Evolutionary conservation across 2,888 invertebrate genomes (phyloP).

Genomic region (Maniola hyperantus): DNA sequence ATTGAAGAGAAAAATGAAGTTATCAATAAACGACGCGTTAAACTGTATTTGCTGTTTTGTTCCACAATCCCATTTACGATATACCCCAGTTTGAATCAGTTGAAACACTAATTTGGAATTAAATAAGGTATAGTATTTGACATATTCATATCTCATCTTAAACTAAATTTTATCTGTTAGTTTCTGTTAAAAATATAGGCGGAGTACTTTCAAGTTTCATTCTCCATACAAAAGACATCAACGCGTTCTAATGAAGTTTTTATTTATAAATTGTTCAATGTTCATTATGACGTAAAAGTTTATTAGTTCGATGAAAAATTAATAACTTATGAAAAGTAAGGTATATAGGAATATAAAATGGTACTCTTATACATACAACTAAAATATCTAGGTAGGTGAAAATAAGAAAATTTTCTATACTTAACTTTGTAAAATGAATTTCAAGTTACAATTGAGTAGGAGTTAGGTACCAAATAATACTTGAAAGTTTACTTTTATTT

Average conservation of each 20-base stretch:
- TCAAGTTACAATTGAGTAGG: too few relatives aligned
- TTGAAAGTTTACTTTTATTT: too few relatives aligned
- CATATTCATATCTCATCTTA: neutral
- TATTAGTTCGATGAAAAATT: neutral
- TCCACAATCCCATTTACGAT: slow-evolving; percentile 53
- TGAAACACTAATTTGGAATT: neutral
- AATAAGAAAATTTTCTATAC: neutral
- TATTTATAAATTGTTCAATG: too few relatives aligned
- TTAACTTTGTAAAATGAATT: too few relatives aligned
- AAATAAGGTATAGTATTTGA: neutral
- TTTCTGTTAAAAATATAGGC: neutral
- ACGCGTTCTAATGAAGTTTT: slow-evolving; percentile 42
- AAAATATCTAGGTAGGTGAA: neutral
- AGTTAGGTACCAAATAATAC: too few relatives aligned
- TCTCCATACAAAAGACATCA: slow-evolving; percentile 53
- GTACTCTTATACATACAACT: too few relatives aligned
- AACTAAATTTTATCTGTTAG: neutral
- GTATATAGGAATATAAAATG: too few relatives aligned
- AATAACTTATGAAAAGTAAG: neutral
- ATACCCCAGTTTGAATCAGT: slow-evolving; percentile 19
- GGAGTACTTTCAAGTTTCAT: neutral
- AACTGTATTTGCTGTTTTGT: slow-evolving; percentile 77
- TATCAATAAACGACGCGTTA: slow-evolving; percentile 81
- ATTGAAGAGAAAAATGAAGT: slow-evolving; percentile 80
- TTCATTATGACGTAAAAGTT: neutral